Evolutionary conservation across 2,113 vertebrate species (phyloP).

Genomic region (Archocentrus centrarchus): DNA sequence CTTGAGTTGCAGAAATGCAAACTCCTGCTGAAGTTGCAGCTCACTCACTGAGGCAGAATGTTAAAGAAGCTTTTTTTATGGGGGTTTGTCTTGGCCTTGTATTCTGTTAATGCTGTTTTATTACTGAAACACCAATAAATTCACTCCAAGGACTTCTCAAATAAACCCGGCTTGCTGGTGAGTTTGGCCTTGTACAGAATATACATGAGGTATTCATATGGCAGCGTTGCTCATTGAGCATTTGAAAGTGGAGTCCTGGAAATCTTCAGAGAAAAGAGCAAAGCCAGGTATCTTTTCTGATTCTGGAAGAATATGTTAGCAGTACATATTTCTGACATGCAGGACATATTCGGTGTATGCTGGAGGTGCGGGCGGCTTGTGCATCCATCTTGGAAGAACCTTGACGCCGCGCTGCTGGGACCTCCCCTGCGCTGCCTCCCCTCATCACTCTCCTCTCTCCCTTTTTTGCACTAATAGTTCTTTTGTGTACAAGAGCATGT

Average conservation of each 20-base stretch:
- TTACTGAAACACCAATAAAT: constrained; percentile 70
- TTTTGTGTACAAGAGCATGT: constrained; percentile 85
- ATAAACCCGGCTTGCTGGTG: constrained; percentile 42
- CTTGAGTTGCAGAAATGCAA: constrained; percentile 71
- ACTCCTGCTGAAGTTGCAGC: constrained; percentile 52
- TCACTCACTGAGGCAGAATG: constrained; percentile 37
- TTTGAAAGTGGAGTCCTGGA: neutral
- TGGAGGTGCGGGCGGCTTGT: neutral
- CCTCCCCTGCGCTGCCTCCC: constrained; percentile 72
- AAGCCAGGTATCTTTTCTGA: neutral
- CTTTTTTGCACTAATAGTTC: constrained; percentile 85
- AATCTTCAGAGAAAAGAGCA: neutral
- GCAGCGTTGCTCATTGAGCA: constrained; percentile 17
- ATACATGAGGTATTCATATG: constrained; percentile 44
- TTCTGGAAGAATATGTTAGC: neutral
- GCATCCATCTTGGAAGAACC: constrained; percentile 57
- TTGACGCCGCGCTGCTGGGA: constrained; percentile 57
- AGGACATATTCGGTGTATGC: neutral
- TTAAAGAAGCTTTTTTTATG: constrained; percentile 54
- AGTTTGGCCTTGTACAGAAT: constrained; percentile 50
- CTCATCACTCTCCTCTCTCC: constrained; percentile 65
- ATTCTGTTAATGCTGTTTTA: constrained; percentile 62
- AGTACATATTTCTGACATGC: neutral
- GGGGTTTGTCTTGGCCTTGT: constrained; percentile 63
- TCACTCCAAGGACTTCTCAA: constrained; percentile 59